Conservation (phyloP, 1,140 invertebrate genomes). For the Bombus turneri region DNA sequence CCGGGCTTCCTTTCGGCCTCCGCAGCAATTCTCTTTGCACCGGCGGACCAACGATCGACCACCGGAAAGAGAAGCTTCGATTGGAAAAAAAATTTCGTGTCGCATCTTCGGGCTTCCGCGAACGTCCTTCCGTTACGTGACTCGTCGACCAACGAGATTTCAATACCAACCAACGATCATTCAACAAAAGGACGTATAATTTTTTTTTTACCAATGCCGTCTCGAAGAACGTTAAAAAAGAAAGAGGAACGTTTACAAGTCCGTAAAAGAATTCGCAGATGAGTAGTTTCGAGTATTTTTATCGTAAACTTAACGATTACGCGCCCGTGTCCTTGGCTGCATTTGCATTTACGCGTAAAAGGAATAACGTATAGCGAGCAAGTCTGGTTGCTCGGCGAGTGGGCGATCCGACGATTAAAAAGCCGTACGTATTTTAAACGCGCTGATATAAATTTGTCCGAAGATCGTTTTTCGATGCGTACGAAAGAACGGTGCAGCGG, state of each 20-base stretch:
- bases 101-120: constrained; percentile 3
- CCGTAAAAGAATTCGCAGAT: neutral
- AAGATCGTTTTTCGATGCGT: neutral
- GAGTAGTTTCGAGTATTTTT: constrained; percentile 23
- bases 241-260: neutral
- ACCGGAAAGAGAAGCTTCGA: constrained; percentile 43
- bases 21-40: constrained; percentile 59
- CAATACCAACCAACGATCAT: too few species aligned
- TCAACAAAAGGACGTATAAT: neutral
- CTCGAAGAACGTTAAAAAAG: too few species aligned
- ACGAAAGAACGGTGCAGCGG: neutral
- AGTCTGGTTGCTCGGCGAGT: neutral
- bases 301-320: constrained; percentile 33
- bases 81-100: constrained; percentile 10
- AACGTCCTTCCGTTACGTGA: neutral
- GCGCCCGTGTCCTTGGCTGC: constrained; percentile 26
- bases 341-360: constrained; percentile 46
- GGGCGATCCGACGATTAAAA: constrained; percentile 2
- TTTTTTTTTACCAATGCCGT: neutral
- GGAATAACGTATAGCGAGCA: constrained; percentile 6
- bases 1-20: constrained; percentile 73
- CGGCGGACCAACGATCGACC: constrained; percentile 44
- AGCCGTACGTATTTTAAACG: neutral
- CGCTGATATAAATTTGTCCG: neutral
- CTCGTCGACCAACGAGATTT: neutral